These are phyloP conservation scores for Pseudanteris insignis DNA, from an alignment of 2,888 invertebrate genomes.

Conservation along the genomic window DNA sequence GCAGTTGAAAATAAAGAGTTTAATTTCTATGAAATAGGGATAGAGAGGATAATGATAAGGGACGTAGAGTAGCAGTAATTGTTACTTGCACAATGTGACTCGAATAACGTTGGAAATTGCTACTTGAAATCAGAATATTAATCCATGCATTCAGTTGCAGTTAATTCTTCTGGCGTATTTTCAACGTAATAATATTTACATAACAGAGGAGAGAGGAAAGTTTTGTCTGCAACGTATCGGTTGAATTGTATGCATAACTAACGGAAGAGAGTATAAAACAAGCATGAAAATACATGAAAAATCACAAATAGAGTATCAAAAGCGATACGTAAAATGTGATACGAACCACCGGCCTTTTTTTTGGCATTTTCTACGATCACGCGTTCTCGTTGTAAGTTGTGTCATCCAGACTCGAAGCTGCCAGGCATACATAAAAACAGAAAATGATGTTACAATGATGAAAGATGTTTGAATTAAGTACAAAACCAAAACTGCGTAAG, in stretches of 20 bases:
- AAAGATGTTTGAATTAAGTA: too few relatives aligned
- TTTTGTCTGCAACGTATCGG: neutral
- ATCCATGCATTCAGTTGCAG: neutral
- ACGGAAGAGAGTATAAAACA: constrained; percentile 1
- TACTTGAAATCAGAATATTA: neutral
- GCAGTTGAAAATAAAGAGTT: too few relatives aligned
- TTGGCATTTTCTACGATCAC: constrained; percentile 65
- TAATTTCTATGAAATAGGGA: too few relatives aligned
- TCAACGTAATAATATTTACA: too few relatives aligned
- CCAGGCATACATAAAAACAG: constrained; percentile 57
- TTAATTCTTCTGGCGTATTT: too few relatives aligned
- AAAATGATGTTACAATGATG: constrained; percentile 46
- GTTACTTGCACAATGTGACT: too few relatives aligned
- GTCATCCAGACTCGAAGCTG: constrained; percentile 64
- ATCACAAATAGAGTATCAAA: constrained; percentile 31
- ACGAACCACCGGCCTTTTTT: constrained; percentile 65
- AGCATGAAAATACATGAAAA: constrained; percentile 2
- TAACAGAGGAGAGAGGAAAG: too few relatives aligned
- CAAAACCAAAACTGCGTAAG: too few relatives aligned
- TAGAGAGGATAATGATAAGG: too few relatives aligned
- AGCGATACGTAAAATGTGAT: constrained; percentile 50
- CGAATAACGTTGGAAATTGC: too few relatives aligned
- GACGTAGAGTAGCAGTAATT: too few relatives aligned
- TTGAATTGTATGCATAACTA: neutral
- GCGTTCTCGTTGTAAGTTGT: constrained; percentile 61